Evolutionary conservation across 1,140 invertebrate genomes (phyloP).

Genomic region (Chymomyza costata): DNA sequence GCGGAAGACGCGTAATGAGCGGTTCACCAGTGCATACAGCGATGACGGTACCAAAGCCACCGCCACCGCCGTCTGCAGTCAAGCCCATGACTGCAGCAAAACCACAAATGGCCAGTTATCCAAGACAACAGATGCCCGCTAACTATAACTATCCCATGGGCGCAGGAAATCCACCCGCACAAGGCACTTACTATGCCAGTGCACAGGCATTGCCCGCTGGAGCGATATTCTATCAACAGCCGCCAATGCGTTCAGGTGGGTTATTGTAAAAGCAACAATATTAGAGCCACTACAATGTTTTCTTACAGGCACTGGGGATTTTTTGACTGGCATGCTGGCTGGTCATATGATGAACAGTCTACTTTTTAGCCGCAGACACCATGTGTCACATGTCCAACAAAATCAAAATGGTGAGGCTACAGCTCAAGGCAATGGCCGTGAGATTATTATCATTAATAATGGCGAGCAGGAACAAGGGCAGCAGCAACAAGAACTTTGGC

Average conservation of each 20-base stretch:
- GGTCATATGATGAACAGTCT: constrained; percentile 46
- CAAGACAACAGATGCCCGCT: constrained; percentile 49
- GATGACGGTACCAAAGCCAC: constrained; percentile 48
- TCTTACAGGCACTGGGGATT: constrained; percentile 32
- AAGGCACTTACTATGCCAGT: constrained; percentile 53
- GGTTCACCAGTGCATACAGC: constrained; percentile 58
- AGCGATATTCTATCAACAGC: constrained; percentile 54
- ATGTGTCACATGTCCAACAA: constrained; percentile 32
- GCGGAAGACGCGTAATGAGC: constrained; percentile 49
- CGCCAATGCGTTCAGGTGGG: constrained; percentile 42
- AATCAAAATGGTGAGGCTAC: constrained; percentile 17
- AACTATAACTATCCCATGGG: constrained; percentile 31
- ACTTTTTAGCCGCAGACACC: constrained; percentile 41
- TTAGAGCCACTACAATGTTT: background rate
- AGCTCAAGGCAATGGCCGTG: constrained; percentile 28
- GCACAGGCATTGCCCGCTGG: constrained; percentile 46
- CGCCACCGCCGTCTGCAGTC: constrained; percentile 30
- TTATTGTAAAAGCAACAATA: background rate
- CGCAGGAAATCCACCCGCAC: background rate
- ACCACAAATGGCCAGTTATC: constrained; percentile 45
- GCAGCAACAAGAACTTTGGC: background rate
- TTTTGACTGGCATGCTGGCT: constrained; percentile 50
- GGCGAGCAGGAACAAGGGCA: constrained; percentile 22
- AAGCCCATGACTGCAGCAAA: constrained; percentile 37
- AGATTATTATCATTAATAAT: constrained; percentile 57